Percentiles rank a stretch among this genome's conserved stretches.
These are phyloP conservation scores for Rhagoletis pomonella DNA, from an alignment of 1,140 invertebrate species.

Conservation along the genomic window DNA sequence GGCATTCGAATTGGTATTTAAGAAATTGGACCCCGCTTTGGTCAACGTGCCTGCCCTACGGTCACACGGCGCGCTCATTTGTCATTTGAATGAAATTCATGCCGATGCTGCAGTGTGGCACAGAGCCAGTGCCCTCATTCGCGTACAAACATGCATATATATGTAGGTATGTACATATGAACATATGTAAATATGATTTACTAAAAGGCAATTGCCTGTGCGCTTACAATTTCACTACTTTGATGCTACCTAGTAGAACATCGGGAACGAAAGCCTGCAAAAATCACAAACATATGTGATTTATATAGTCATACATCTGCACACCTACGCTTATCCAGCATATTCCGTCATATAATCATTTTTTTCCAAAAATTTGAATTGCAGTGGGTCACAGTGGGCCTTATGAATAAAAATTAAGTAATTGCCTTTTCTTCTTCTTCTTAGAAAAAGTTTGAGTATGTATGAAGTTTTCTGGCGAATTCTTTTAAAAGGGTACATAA, in stretches of 20 bases:
- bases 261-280: not conserved
- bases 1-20: not conserved
- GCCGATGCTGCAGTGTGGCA: not conserved
- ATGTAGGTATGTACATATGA: not conserved
- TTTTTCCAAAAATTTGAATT: too few species aligned
- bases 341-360: too few species aligned
- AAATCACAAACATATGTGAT: not conserved
- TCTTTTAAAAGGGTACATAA: too few species aligned
- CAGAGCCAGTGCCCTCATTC: not conserved
- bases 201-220: not conserved
- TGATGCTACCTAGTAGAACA: not conserved
- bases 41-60: not conserved
- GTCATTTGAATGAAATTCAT: slow-evolving; percentile 15
- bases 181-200: not conserved
- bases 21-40: not conserved
- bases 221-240: not conserved
- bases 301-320: too few species aligned
- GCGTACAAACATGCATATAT: not conserved
- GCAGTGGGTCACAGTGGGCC: too few species aligned
- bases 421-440: too few species aligned
- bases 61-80: not conserved
- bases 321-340: too few species aligned
- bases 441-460: too few species aligned
- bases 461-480: too few species aligned
- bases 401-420: too few species aligned